Conservation (phyloP, 2,797 vertebrate species). For the Choloepus didactylus region DNA sequence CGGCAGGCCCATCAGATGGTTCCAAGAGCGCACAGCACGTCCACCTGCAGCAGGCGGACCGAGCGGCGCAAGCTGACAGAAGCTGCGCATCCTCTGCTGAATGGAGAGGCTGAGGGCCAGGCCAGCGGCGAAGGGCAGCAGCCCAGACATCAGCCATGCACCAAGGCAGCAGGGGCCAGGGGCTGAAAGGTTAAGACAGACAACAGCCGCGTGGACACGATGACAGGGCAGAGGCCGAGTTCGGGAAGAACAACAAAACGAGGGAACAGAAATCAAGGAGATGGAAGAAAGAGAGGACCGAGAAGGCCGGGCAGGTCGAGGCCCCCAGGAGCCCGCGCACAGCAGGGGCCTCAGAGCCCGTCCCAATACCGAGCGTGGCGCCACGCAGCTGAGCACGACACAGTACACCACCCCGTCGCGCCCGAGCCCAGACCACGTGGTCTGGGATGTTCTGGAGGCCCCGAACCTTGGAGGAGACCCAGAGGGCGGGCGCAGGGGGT, state of each 20-base stretch:
- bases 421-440: fast-evolving
- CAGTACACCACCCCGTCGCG: not conserved
- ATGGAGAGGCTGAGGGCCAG: not conserved
- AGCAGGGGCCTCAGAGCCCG: constrained; percentile 59
- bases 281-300: constrained; percentile 53
- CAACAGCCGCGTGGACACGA: constrained; percentile 50
- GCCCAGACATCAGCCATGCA: constrained; percentile 83
- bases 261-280: constrained; percentile 62
- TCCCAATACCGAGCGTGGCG: constrained; percentile 61
- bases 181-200: constrained; percentile 46
- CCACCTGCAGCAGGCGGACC: not conserved
- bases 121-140: not conserved
- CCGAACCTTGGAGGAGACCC: not conserved
- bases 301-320: constrained; percentile 54
- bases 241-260: constrained; percentile 66
- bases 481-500: not conserved
- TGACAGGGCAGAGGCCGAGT: constrained; percentile 55
- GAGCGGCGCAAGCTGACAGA: not conserved
- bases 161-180: constrained; percentile 76
- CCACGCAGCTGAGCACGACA: constrained; percentile 61
- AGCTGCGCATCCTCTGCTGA: constrained; percentile 42
- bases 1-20: not conserved
- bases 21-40: not conserved
- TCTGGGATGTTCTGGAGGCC: not conserved
- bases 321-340: not conserved